Evolutionary conservation across 37 sponge, comb jelly and placozoan genomes (phyloP).

Genomic region (Ianthella basta): DNA sequence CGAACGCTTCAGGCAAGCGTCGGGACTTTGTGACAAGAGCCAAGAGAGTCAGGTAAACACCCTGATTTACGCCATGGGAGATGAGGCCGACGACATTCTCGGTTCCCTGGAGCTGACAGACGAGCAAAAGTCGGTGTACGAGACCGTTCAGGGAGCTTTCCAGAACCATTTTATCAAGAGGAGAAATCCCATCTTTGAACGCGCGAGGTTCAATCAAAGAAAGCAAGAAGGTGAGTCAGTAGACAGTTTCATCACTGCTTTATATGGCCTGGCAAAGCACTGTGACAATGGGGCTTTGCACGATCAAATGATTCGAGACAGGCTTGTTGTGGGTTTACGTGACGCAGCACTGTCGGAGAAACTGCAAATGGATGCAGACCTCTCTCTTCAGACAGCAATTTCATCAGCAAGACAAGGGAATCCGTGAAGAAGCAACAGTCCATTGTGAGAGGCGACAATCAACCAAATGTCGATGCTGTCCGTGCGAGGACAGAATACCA

Average conservation of each 20-base stretch:
- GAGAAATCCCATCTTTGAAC: slow-evolving; percentile 48
- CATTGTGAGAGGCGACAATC: not conserved
- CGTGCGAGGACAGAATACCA: not conserved
- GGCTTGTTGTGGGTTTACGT: slow-evolving; percentile 38
- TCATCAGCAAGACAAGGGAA: not conserved
- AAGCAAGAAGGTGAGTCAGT: slow-evolving; percentile 54
- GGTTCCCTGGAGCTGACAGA: slow-evolving; percentile 32
- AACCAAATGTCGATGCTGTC: not conserved
- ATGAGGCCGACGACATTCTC: slow-evolving; percentile 50
- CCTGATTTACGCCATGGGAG: slow-evolving; percentile 47
- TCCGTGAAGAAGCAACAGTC: slow-evolving; percentile 12
- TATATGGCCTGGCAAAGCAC: slow-evolving; percentile 39
- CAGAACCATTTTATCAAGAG: slow-evolving; percentile 43
- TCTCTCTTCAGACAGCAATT: not conserved
- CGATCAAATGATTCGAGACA: slow-evolving; percentile 59
- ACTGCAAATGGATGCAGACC: slow-evolving; percentile 20
- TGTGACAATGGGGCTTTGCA: slow-evolving; percentile 36
- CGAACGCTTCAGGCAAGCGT: slow-evolving; percentile 39
- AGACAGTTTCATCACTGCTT: slow-evolving; percentile 46
- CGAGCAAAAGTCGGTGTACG: slow-evolving; percentile 39
- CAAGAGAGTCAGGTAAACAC: slow-evolving; percentile 45
- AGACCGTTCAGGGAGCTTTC: slow-evolving; percentile 33
- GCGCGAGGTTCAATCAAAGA: slow-evolving; percentile 51
- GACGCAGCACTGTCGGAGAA: slow-evolving; percentile 47
- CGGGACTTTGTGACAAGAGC: slow-evolving; percentile 32